These are phyloP conservation scores for Melikaiella ostensackeni DNA, from an alignment of 2,888 invertebrate species.

Conservation along the genomic window DNA sequence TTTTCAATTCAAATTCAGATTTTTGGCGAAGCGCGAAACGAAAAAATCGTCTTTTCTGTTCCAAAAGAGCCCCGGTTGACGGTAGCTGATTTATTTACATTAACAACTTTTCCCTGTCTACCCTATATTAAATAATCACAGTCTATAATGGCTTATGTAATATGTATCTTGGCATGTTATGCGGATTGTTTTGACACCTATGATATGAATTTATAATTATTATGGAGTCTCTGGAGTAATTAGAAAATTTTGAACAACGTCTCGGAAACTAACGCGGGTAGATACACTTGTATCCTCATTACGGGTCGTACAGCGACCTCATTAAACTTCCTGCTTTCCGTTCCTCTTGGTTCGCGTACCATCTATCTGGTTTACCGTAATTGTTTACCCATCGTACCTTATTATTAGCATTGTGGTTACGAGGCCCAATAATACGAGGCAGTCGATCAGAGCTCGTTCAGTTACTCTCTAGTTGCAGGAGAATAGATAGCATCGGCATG, in stretches of 20 bases:
- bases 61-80: no score
- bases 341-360: slow-evolving; percentile 11
- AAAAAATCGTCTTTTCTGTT: no score
- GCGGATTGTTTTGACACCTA: not conserved
- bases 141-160: no score
- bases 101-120: no score
- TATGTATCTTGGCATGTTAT: not conserved
- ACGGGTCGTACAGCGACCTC: slow-evolving; percentile 54
- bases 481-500: slow-evolving; percentile 51
- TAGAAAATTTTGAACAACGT: slow-evolving; percentile 20
- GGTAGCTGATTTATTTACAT: not conserved
- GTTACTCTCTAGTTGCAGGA: slow-evolving; percentile 42
- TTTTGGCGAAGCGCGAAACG: no score
- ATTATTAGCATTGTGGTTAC: slow-evolving; percentile 58
- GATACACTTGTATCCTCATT: slow-evolving; percentile 16
- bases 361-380: slow-evolving; percentile 48
- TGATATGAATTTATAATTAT: not conserved
- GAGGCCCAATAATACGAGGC: slow-evolving; percentile 43
- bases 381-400: slow-evolving; percentile 58
- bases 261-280: not conserved
- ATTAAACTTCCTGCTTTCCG: slow-evolving; percentile 54
- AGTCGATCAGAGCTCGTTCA: slow-evolving; percentile 46
- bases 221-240: not conserved
- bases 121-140: no score
- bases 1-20: no score